phyloP scores from a whole-genome alignment of 1,140 invertebrate genomes.

The Plectrocnemia conspersa region DNA sequence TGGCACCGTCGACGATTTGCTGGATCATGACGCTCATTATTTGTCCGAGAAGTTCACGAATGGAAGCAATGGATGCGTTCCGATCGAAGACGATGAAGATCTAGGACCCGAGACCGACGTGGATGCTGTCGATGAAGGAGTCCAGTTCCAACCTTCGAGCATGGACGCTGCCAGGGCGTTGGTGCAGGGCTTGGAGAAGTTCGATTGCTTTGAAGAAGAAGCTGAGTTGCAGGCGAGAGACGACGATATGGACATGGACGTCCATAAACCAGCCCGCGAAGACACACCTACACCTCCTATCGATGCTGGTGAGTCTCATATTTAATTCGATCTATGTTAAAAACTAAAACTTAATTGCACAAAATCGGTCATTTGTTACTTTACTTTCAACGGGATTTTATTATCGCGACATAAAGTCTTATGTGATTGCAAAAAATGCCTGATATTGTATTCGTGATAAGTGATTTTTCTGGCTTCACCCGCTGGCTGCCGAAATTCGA shows the following conservation, averaged over 20 bases:
- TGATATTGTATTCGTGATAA: no score
- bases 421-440: no score
- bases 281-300: constrained; percentile 54
- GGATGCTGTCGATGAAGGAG: constrained; percentile 52
- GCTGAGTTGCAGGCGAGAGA: constrained; percentile 37
- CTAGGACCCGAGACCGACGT: constrained; percentile 60
- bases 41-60: constrained; percentile 41
- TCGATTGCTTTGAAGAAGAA: constrained; percentile 18
- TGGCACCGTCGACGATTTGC: constrained; percentile 25
- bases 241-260: constrained; percentile 33
- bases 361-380: no score
- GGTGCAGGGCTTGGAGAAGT: constrained; percentile 20
- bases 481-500: no score
- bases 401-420: no score
- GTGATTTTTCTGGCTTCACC: no score
- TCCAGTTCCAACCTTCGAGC: constrained; percentile 36
- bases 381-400: no score
- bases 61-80: constrained; percentile 47
- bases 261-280: constrained; percentile 33
- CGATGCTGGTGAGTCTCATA: constrained; percentile 46
- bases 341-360: no score
- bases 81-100: constrained; percentile 54
- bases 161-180: constrained; percentile 32
- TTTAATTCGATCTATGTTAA: no score
- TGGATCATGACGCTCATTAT: constrained; percentile 37